These are phyloP conservation scores for Enhydra lutris DNA, from an alignment of 2,113 vertebrate genomes.

Conservation along the genomic window DNA sequence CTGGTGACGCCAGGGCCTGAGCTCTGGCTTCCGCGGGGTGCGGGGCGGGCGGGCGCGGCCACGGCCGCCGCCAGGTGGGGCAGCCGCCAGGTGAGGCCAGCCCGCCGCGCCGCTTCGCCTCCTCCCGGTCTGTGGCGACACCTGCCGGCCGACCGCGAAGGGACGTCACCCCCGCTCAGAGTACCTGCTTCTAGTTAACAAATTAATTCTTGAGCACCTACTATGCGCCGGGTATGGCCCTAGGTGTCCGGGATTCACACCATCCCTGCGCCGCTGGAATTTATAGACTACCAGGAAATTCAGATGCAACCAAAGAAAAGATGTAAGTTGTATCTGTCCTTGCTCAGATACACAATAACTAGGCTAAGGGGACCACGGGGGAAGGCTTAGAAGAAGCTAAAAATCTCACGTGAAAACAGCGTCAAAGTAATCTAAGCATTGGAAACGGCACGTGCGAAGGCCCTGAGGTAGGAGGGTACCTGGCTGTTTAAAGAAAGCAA, in stretches of 20 bases:
- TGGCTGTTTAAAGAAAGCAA: not conserved
- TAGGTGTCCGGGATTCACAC: not conserved
- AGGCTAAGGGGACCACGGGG: no score
- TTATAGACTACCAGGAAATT: not conserved
- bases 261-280: not conserved
- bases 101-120: fast-evolving
- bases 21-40: not conserved
- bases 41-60: not conserved
- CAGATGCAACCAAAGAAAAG: not conserved
- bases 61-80: not conserved
- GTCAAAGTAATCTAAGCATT: not conserved
- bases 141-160: constrained; percentile 61
- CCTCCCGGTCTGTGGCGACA: constrained; percentile 79
- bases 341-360: not conserved
- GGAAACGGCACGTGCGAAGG: not conserved
- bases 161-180: fast-evolving
- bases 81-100: not conserved
- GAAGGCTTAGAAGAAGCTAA: not conserved
- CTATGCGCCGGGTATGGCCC: fast-evolving
- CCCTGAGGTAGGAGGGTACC: not conserved
- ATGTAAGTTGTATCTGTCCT: not conserved
- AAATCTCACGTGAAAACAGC: not conserved
- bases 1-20: not conserved
- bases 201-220: not conserved
- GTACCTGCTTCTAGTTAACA: fast-evolving